Base-by-base conservation (phyloP, 2,888 invertebrate species). In the Trachelus tabidus region DNA sequence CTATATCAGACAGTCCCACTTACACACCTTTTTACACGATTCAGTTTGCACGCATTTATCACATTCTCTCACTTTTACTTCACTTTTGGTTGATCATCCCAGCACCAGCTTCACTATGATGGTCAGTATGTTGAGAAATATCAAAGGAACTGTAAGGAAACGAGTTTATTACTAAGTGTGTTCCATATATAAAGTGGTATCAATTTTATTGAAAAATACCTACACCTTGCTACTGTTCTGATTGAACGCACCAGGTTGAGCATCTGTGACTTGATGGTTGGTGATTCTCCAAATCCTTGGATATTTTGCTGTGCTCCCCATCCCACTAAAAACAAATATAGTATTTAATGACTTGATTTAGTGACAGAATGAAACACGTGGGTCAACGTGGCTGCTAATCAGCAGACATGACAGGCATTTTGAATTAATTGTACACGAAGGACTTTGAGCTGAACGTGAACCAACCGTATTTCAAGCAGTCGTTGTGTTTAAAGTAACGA, bases 221-320 rank as follows among this genome's bases (percentile, higher is more conserved):
- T 94, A 99, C 99, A 97, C 94, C 98, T 96, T 88, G 98, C 97
- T n/a, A 99, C 99, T 79, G 98, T 99, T 88, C 98, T 94, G 83
- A 99, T 98, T 2, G 99, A 98, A 88, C 97, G 94, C 56, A 99
- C 94, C 79, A 99, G 94, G 92, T 98, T 97, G 83, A 99, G 93
- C 76, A 98, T 93, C 92, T 99, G 98, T 76, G 96, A 95, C 92
- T 98, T 99, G 6, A 96, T 94, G 0, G 97, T 95, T 0, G 97
- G 94, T 88, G 95, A 95, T 89, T 98, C 97, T 69, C 97, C 98
- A 92, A 97, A 98, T 12, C 97, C 97, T 92, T 97, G 96, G 76
- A 95, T 94, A 87, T 95, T 95, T 82, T 93, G 93, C 85, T 94
- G 94, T 35, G 95, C 94, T 76, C 97, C 96, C 97, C 98, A 98